Evolutionary conservation across 1,140 invertebrate genomes (phyloP).

Genomic region (Drosophila kanapiae): DNA sequence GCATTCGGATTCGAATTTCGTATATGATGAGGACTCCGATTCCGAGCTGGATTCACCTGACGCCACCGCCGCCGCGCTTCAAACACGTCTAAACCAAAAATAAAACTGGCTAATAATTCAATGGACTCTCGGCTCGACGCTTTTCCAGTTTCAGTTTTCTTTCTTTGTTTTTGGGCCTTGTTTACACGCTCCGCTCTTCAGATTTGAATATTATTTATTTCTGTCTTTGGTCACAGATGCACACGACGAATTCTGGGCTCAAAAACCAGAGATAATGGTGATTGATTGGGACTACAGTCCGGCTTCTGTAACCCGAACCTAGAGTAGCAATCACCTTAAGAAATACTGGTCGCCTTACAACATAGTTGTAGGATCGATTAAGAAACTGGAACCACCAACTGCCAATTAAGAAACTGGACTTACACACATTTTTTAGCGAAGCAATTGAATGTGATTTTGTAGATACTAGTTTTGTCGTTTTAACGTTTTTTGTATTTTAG

Average conservation of each 20-base stretch:
- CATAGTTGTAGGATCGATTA: constrained; percentile 24
- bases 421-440: neutral
- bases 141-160: constrained; percentile 42
- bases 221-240: constrained; percentile 14
- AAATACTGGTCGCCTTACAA: constrained; percentile 25
- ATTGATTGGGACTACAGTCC: constrained; percentile 21
- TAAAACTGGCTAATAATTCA: constrained; percentile 16
- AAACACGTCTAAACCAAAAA: constrained; percentile 60
- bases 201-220: constrained; percentile 5
- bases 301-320: constrained; percentile 9
- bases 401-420: constrained; percentile 34
- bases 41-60: constrained; percentile 50
- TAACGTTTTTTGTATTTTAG: neutral
- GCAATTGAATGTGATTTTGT: constrained; percentile 1
- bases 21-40: constrained; percentile 13
- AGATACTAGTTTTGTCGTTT: neutral
- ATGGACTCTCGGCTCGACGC: constrained; percentile 12
- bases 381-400: constrained; percentile 27
- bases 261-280: constrained; percentile 21
- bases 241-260: constrained; percentile 12
- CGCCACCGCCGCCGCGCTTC: constrained; percentile 43
- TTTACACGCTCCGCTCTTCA: constrained; percentile 19
- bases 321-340: constrained; percentile 1
- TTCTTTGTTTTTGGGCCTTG: constrained; percentile 27
- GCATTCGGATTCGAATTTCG: constrained; percentile 22